Conservation (phyloP, 2,888 invertebrate genomes). For the Elmis aenea region DNA sequence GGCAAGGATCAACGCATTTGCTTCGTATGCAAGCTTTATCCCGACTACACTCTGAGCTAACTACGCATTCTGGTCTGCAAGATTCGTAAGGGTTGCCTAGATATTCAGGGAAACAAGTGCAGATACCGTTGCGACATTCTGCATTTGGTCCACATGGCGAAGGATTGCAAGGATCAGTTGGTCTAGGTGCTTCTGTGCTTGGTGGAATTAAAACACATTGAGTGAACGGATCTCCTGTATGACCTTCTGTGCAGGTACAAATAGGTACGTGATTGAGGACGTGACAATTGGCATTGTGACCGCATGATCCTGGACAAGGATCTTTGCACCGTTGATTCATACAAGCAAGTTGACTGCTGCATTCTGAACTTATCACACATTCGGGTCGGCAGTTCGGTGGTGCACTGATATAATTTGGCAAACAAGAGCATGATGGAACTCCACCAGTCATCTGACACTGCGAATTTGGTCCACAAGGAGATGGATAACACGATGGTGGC, state of each 20-base stretch:
- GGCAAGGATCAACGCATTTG: slow-evolving; percentile 67
- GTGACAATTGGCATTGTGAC: slow-evolving; percentile 71
- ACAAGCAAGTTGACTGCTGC: slow-evolving; percentile 70
- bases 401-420: slow-evolving; percentile 71
- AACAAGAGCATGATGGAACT: slow-evolving; percentile 73
- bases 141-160: slow-evolving; percentile 76
- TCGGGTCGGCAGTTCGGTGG: slow-evolving; percentile 77
- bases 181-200: slow-evolving; percentile 41
- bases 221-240: slow-evolving; percentile 76
- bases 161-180: slow-evolving; percentile 59
- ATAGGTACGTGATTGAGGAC: slow-evolving; percentile 77
- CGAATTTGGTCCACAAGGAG: slow-evolving; percentile 81
- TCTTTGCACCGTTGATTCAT: slow-evolving; percentile 75
- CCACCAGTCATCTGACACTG: slow-evolving; percentile 70
- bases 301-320: slow-evolving; percentile 80
- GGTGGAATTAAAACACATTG: slow-evolving; percentile 58
- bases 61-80: slow-evolving; percentile 66
- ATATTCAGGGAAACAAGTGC: slow-evolving; percentile 58
- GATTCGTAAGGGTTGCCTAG: slow-evolving; percentile 64
- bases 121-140: slow-evolving; percentile 58
- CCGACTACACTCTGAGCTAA: slow-evolving; percentile 61
- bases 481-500: slow-evolving; percentile 73
- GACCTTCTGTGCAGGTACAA: slow-evolving; percentile 69
- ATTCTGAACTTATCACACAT: slow-evolving; percentile 74
- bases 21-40: slow-evolving; percentile 62